Evolutionary conservation across 2,113 vertebrate species (phyloP), one percentile per base, ranked within the genome.

Genomic region (Amblyopsis rosae): DNA sequence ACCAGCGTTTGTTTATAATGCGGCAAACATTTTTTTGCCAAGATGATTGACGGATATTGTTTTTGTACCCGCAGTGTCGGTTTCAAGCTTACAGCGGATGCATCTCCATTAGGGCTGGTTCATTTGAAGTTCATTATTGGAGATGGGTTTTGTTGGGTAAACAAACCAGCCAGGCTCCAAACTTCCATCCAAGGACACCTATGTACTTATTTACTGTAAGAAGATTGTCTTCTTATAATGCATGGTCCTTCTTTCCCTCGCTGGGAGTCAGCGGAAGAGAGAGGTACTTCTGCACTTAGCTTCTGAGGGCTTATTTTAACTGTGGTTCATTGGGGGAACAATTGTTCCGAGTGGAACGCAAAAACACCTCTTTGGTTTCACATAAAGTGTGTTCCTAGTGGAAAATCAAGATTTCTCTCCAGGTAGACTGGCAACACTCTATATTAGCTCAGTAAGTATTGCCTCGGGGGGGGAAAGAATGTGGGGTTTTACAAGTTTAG

Each of bases 81-180:
- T 56, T 69, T 57, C 62, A 50, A 63, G 66, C 69, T 49, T 0
- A n/a, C 46, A 41, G 73, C 70, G 55, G 75, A 62, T 59, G 73
- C 58, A 66, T 60, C 59, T 73, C 56, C 75, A 63, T 82, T 81
- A 75, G 78, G 69, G 69, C 33, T 62, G 82, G 82, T 84, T 84
- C 83, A 86, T 86, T 85, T 82, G 71, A 84, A 82, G 80, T 84
- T 79, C 75, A 84, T 62, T 11, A 47, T 16, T 50, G 46, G 54
- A 77, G 65, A 82, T 19, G 70, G 64, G 61, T 81, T 82, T 82
- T 77, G 72, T 67, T 73, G 69, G 67, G 75, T 80, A 89, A 90
- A 88, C 84, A 86, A 80, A 75, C 71, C 76, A 73, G 46, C 70
- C 69, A 60, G 78, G 59, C 63, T 71, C 54, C 9, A 1, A n/a